phyloP scores from a whole-genome alignment of 2,888 invertebrate species.

The Synergus itoensis region DNA sequence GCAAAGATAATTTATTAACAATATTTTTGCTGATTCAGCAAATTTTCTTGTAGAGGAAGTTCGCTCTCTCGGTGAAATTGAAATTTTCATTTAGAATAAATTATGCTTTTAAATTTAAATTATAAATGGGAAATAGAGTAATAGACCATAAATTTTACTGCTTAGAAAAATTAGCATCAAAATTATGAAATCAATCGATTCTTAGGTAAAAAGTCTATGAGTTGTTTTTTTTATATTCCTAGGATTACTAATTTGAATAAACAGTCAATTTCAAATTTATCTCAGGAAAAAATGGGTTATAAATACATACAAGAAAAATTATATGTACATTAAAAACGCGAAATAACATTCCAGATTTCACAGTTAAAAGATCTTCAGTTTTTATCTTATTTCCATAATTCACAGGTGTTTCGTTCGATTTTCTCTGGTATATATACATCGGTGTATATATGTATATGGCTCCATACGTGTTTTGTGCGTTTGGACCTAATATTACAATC shows the following conservation, averaged over 20 bases:
- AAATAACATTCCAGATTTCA: conserved; percentile 10
- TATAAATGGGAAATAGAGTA: not conserved
- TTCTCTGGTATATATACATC: conserved; percentile 48
- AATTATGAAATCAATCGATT: not conserved
- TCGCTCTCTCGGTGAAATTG: not conserved
- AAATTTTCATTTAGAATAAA: not conserved
- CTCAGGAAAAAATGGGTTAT: not conserved
- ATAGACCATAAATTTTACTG: not conserved
- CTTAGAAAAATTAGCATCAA: not conserved
- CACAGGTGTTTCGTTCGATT: not conserved
- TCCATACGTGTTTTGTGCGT: conserved; percentile 76
- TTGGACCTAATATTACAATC: conserved; percentile 70
- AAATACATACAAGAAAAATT: not conserved
- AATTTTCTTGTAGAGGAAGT: not conserved
- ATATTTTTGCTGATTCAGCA: not conserved
- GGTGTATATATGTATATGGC: conserved; percentile 52
- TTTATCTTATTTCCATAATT: not conserved
- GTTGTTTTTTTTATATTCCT: not conserved
- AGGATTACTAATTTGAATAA: not conserved
- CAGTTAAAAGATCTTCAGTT: conserved; percentile 6
- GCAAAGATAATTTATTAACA: not conserved
- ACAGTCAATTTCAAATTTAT: not conserved
- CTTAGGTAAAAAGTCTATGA: not conserved
- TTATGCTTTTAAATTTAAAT: not conserved
- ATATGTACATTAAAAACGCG: not conserved